These are phyloP conservation scores for Cecidostiba fungosa DNA, from an alignment of 2,888 invertebrate genomes.

Conservation along the genomic window DNA sequence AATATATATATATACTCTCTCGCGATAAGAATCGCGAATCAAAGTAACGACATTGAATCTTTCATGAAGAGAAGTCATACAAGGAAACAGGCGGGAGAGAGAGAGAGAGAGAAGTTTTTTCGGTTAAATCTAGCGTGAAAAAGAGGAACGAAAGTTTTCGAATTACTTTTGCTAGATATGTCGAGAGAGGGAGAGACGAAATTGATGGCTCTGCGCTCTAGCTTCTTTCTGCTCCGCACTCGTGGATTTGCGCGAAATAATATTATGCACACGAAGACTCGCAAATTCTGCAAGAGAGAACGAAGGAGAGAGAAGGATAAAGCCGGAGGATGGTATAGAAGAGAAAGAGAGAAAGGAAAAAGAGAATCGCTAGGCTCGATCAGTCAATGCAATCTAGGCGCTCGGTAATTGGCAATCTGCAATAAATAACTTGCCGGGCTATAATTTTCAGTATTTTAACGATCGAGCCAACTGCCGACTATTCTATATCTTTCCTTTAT, in stretches of 20 bases:
- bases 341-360: constrained; percentile 49
- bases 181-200: neutral
- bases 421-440: constrained; percentile 72
- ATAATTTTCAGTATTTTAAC: constrained; percentile 74
- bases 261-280: constrained; percentile 41
- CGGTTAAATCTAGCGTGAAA: constrained; percentile 6
- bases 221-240: neutral
- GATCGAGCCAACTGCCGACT: constrained; percentile 65
- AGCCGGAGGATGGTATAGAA: neutral
- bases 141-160: neutral
- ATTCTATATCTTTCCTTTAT: constrained; percentile 41
- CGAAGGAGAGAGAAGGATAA: constrained; percentile 6
- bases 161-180: neutral
- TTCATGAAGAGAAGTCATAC: constrained; percentile 47
- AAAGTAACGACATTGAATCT: constrained; percentile 60
- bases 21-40: constrained; percentile 59
- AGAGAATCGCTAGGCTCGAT: constrained; percentile 66
- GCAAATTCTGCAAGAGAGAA: constrained; percentile 6
- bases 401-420: constrained; percentile 74
- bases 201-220: neutral
- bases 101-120: constrained; percentile 31
- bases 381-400: constrained; percentile 71
- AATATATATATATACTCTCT: constrained; percentile 30
- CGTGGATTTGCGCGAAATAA: constrained; percentile 24
- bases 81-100: neutral